Evolutionary conservation across 2,888 invertebrate genomes (phyloP), one percentile per base, ranked within the genome.

Genomic region (Cerceris rybyensis): DNA sequence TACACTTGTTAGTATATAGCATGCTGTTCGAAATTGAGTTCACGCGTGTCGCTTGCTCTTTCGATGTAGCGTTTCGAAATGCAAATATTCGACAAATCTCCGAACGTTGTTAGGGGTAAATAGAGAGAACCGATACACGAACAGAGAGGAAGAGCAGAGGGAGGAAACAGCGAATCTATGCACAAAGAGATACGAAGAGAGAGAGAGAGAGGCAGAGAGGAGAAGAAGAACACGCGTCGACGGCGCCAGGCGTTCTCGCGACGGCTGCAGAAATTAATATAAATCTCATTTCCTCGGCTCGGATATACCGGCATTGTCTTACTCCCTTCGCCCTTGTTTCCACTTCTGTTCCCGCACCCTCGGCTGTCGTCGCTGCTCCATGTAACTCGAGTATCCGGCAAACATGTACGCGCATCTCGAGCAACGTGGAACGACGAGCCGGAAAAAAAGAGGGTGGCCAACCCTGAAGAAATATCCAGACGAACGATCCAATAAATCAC

Each of bases 201-300:
- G 52, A 54, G 16, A 39, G 39, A 46, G 9, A 39, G 39, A 8
- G 14, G 6, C 11, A 17, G 43, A 39, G 14, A 42, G 42, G 8
- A 46, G 39, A 17, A 70, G 50, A 43, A 63, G 42, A 39, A 11
- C 42, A 14, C 8, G 16, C 43, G 76, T 59, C 70, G 63, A 64
- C 74, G 70, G 57, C 58, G 58, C 68, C 61, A 55, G 60, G 60
- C 52, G 70, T 67, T 69, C 69, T 41, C 75, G 82, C 84, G 83
- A 89, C 86, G 85, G 86, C 85, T 88, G 86, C 81, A 81, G 88
- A 87, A 90, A 90, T 89, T 90, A 88, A 89, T 90, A 89, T 88
- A 88, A 88, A 90, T 90, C 86, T 89, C 86, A 88, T 90, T 89
- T 88, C 86, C 87, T 81, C 80, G 75, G 68, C 75, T 78, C 78